phyloP scores from a whole-genome alignment of 2,888 invertebrate genomes.

The Drosophila ustulata region DNA sequence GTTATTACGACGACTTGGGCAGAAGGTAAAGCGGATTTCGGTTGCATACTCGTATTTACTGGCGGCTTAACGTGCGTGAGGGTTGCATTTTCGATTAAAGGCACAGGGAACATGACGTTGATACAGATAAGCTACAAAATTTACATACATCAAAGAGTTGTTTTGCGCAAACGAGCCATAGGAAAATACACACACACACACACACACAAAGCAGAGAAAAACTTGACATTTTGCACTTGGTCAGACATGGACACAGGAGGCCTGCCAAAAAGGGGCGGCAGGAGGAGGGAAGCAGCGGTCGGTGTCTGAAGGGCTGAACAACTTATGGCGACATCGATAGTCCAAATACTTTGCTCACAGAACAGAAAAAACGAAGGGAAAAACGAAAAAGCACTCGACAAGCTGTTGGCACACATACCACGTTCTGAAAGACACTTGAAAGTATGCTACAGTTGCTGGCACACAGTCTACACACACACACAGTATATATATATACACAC shows the following conservation, averaged over 20 bases:
- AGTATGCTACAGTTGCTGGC: constrained; percentile 74
- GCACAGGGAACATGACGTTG: constrained; percentile 47
- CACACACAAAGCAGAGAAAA: constrained; percentile 33
- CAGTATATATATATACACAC: neutral
- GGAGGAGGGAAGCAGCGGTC: constrained; percentile 16
- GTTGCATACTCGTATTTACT: constrained; percentile 49
- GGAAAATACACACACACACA: constrained; percentile 20
- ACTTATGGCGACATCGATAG: constrained; percentile 81
- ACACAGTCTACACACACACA: constrained; percentile 11
- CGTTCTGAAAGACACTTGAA: constrained; percentile 72
- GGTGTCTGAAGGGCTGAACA: constrained; percentile 70
- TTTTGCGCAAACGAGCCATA: constrained; percentile 36
- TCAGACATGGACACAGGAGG: constrained; percentile 66
- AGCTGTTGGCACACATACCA: constrained; percentile 82
- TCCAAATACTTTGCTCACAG: constrained; percentile 67
- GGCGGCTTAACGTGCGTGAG: constrained; percentile 57
- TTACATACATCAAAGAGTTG: constrained; percentile 71
- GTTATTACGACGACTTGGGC: neutral
- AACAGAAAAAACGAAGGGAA: constrained; percentile 26
- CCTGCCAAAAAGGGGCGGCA: constrained; percentile 16
- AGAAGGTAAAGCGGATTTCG: constrained; percentile 53
- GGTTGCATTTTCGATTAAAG: constrained; percentile 73
- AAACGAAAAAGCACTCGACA: constrained; percentile 77
- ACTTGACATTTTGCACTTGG: constrained; percentile 79
- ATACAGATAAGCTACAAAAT: constrained; percentile 71